Evolutionary conservation across 2,888 invertebrate genomes (phyloP).

Genomic region (Drosophila paucipuncta): DNA sequence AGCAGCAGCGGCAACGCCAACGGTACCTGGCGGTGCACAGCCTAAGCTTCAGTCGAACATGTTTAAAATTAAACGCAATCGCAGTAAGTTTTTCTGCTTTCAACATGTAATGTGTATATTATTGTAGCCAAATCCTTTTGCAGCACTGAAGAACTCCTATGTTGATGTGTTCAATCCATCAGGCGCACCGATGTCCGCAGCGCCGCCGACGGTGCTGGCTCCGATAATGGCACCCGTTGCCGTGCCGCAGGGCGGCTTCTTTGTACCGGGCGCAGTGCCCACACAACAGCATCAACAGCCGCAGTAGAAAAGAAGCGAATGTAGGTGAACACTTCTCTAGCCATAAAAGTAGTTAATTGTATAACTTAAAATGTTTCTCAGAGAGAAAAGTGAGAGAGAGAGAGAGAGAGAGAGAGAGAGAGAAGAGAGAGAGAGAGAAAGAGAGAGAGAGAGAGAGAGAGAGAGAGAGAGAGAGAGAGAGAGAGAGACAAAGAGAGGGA

Average conservation of each 20-base stretch:
- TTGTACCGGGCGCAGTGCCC: conserved; percentile 80
- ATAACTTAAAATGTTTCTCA: not conserved
- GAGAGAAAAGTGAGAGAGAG: not conserved
- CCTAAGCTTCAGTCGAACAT: conserved; percentile 88
- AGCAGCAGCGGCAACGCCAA: conserved; percentile 33
- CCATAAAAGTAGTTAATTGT: not conserved
- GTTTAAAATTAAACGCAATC: conserved; percentile 92
- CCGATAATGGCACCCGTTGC: conserved; percentile 84
- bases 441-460: not conserved
- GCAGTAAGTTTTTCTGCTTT: conserved; percentile 87
- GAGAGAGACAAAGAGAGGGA: not conserved
- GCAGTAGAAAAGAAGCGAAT: conserved; percentile 35
- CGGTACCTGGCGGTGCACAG: conserved; percentile 52
- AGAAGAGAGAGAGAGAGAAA: not conserved
- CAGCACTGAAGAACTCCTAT: conserved; percentile 94
- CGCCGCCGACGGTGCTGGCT: conserved; percentile 83
- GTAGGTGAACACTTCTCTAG: conserved; percentile 11
- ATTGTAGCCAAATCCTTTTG: conserved; percentile 47
- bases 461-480: not conserved
- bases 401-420: not conserved
- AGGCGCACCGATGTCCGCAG: conserved; percentile 85
- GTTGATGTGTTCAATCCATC: conserved; percentile 95
- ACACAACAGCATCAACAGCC: conserved; percentile 62
- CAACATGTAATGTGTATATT: not conserved
- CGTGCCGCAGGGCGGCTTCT: conserved; percentile 83